Percentiles rank a stretch among this genome's conserved stretches.
Evolutionary conservation across 1,140 invertebrate genomes (phyloP).

Genomic region (Drosophila yakuba): DNA sequence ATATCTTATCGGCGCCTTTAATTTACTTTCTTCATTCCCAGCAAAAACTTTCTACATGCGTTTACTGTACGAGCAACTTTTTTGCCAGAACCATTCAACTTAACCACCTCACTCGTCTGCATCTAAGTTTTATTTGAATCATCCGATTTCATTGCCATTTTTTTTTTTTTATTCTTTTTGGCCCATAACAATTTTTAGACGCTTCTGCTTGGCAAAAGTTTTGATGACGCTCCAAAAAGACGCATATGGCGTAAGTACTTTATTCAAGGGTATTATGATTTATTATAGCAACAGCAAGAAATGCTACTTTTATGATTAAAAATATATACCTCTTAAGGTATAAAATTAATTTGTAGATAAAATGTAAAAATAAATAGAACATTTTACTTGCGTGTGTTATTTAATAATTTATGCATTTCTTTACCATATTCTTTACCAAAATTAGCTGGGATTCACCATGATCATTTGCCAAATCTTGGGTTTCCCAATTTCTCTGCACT

Average conservation of each 20-base stretch:
- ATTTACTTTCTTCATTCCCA: neutral
- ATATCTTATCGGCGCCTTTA: neutral
- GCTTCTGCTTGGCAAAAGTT: slow-evolving; percentile 53
- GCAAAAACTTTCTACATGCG: neutral
- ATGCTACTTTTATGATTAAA: no score
- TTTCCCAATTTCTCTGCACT: slow-evolving; percentile 23
- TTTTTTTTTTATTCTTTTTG: slow-evolving; percentile 10
- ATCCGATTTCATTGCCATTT: slow-evolving; percentile 11
- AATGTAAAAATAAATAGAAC: no score
- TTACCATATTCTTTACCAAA: no score
- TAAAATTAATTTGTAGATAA: no score
- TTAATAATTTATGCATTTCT: no score
- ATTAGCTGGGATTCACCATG: neutral
- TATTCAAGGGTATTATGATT: neutral
- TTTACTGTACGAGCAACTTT: slow-evolving; percentile 2
- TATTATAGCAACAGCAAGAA: neutral
- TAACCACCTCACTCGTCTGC: slow-evolving; percentile 2
- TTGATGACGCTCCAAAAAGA: slow-evolving; percentile 32
- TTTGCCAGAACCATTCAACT: neutral
- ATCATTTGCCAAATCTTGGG: neutral
- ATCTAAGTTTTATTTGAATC: slow-evolving; percentile 24
- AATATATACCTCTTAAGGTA: no score
- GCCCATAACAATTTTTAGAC: slow-evolving; percentile 51
- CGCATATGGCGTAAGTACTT: neutral
- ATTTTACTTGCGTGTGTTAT: no score